Percentiles rank a stretch among this genome's conserved stretches.
phyloP scores from a whole-genome alignment of 2,113 vertebrate genomes.

The Rhea pennata region DNA sequence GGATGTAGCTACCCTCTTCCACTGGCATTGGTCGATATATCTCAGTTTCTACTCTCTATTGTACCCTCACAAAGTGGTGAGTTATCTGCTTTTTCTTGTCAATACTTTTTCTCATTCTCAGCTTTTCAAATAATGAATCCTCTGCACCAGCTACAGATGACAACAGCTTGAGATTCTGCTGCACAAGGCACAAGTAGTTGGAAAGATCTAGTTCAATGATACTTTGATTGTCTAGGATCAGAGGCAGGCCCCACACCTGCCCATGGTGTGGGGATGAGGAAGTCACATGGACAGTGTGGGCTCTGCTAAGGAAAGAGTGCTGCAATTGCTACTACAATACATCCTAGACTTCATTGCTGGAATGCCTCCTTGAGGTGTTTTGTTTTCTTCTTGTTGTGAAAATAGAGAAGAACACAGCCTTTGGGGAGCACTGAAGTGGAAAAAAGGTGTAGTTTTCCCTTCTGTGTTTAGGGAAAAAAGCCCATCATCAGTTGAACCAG shows the following conservation, averaged over 20 bases:
- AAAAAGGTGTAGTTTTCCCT: neutral
- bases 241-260: neutral
- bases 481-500: neutral
- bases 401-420: fast-evolving
- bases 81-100: neutral
- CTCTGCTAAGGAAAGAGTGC: neutral
- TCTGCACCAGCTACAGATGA: neutral
- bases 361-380: neutral
- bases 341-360: neutral
- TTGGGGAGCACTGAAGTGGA: neutral
- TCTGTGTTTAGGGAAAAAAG: neutral
- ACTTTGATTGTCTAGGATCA: neutral
- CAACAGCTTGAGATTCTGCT: neutral
- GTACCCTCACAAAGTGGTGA: neutral
- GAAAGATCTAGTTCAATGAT: neutral
- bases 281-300: neutral
- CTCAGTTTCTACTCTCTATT: neutral
- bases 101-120: neutral
- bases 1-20: neutral
- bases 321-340: neutral
- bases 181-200: neutral
- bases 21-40: neutral
- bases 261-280: fast-evolving
- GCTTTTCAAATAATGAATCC: neutral
- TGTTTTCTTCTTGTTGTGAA: neutral